Conservation (phyloP, 2,888 invertebrate genomes). For the Leuctra nigra region DNA sequence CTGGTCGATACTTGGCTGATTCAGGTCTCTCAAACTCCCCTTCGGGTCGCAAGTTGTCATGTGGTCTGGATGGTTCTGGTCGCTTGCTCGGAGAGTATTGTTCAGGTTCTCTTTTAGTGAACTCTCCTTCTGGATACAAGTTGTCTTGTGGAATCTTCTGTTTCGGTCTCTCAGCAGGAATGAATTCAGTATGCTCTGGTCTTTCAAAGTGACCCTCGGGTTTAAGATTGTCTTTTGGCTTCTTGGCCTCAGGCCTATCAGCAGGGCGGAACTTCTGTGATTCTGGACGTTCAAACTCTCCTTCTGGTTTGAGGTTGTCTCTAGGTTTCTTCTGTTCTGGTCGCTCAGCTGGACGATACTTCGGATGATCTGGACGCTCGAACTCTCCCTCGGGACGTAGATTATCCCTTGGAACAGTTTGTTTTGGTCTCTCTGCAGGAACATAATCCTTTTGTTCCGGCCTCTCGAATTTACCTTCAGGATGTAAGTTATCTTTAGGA, state of each 20-base stretch:
- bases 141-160: conserved; percentile 40
- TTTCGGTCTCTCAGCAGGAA: conserved; percentile 49
- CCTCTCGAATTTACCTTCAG: conserved; percentile 39
- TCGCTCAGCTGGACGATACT: conserved; percentile 39
- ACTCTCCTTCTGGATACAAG: conserved; percentile 32
- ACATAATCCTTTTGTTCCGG: conserved; percentile 42
- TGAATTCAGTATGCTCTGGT: conserved; percentile 35
- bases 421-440: conserved; percentile 47
- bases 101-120: conserved; percentile 32
- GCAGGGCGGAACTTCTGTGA: conserved; percentile 28
- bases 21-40: conserved; percentile 35
- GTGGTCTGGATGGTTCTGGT: conserved; percentile 34
- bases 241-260: conserved; percentile 37
- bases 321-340: conserved; percentile 34
- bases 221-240: conserved; percentile 38
- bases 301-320: conserved; percentile 39
- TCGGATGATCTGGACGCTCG: conserved; percentile 38
- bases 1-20: conserved; percentile 37
- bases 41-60: conserved; percentile 36
- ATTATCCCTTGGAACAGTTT: conserved; percentile 40
- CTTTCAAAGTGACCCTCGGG: conserved; percentile 45
- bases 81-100: conserved; percentile 32
- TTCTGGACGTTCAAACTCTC: conserved; percentile 37
- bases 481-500: conserved; percentile 53
- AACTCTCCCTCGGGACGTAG: conserved; percentile 44